These are phyloP conservation scores for Protophormia terraenovae DNA, from an alignment of 2,888 invertebrate genomes.

Conservation along the genomic window DNA sequence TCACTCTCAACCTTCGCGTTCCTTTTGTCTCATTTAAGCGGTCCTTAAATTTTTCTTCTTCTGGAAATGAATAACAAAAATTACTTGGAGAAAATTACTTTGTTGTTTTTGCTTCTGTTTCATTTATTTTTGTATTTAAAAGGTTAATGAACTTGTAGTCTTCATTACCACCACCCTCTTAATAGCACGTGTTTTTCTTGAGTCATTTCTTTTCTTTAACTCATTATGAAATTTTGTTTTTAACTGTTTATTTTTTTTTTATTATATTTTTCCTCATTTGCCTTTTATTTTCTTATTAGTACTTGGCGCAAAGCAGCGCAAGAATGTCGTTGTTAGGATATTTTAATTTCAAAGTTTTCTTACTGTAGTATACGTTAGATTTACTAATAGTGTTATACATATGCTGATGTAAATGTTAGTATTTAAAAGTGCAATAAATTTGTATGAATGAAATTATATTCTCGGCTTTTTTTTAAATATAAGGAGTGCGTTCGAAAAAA, in stretches of 20 bases:
- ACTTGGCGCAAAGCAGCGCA: neutral
- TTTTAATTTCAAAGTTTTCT: slow-evolving; percentile 9
- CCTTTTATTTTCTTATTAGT: slow-evolving; percentile 3
- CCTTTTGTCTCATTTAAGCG: slow-evolving; percentile 60
- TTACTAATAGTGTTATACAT: neutral
- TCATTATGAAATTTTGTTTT: slow-evolving; percentile 49
- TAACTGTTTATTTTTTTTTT: neutral
- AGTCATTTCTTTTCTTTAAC: slow-evolving; percentile 12
- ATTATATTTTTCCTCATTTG: neutral
- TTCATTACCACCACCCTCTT: slow-evolving; percentile 6
- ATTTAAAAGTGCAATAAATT: neutral
- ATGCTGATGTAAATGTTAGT: neutral
- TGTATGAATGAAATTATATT: slow-evolving; percentile 9
- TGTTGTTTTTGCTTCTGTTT: slow-evolving; percentile 24
- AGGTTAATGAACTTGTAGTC: slow-evolving; percentile 54
- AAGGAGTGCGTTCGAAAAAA: no score
- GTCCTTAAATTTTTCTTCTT: neutral
- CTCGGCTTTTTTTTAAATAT: neutral
- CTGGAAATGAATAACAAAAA: neutral
- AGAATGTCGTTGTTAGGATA: slow-evolving; percentile 6
- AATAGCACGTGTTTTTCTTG: slow-evolving; percentile 55
- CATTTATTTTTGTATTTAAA: slow-evolving; percentile 43
- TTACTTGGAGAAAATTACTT: slow-evolving; percentile 39
- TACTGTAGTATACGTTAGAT: neutral
- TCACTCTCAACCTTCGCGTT: slow-evolving; percentile 36